Evolutionary conservation across 1,140 invertebrate genomes (phyloP).

Genomic region (Neodiprion virginianus): DNA sequence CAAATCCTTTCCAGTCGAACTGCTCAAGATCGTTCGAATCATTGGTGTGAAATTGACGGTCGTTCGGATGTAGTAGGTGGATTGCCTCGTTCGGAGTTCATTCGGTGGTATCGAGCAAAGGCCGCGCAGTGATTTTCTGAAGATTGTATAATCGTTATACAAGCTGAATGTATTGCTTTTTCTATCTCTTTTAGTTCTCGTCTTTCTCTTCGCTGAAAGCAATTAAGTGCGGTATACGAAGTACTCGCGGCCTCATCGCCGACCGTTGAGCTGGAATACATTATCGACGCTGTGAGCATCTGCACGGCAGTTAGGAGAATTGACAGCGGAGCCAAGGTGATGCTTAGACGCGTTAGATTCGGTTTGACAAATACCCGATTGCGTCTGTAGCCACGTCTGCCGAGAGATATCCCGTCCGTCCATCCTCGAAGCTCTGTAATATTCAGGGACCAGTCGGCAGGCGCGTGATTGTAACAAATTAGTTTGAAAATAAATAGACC

Average conservation of each 20-base stretch:
- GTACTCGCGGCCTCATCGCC: not conserved
- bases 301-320: not conserved
- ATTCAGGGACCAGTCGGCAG: conserved; percentile 16
- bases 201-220: not conserved
- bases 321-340: conserved; percentile 26
- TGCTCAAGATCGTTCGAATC: too few relatives aligned
- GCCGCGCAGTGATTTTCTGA: too few relatives aligned
- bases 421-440: not conserved
- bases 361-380: conserved; percentile 36
- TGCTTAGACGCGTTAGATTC: conserved; percentile 26
- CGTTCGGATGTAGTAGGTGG: too few relatives aligned
- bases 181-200: too few relatives aligned
- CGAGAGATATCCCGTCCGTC: conserved; percentile 21
- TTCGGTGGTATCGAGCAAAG: too few relatives aligned
- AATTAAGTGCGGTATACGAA: not conserved
- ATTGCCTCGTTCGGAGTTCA: too few relatives aligned
- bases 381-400: conserved; percentile 8
- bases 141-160: too few relatives aligned
- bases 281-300: not conserved
- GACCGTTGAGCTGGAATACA: too few relatives aligned
- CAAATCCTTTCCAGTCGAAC: too few relatives aligned
- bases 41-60: too few relatives aligned
- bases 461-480: conserved; percentile 44
- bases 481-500: conserved; percentile 44
- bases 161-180: too few relatives aligned